Evolutionary conservation across 2,113 vertebrate species (phyloP).

Genomic region (Pelusios castaneus): DNA sequence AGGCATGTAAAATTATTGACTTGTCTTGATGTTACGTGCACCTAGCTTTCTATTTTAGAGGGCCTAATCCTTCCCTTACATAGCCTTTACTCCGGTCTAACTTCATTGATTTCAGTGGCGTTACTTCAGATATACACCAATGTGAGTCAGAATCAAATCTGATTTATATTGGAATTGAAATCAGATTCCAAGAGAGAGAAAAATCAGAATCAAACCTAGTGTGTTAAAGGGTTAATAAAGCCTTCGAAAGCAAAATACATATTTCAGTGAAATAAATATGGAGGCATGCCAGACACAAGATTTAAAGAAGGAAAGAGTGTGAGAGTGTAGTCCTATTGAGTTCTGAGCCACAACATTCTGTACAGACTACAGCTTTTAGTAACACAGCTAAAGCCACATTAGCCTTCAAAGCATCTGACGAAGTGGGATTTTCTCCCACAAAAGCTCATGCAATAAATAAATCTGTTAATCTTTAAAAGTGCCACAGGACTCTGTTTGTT

Average conservation of each 20-base stretch:
- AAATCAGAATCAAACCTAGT: conserved; percentile 15
- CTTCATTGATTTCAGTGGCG: background rate
- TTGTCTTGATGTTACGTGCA: accelerated
- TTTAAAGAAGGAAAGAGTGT: background rate
- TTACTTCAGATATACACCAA: background rate
- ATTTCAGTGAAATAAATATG: conserved; percentile 47
- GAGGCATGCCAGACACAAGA: conserved; percentile 4
- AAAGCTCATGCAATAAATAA: too few relatives aligned
- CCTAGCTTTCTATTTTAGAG: background rate
- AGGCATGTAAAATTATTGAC: background rate
- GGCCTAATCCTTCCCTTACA: background rate
- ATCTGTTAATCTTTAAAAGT: too few relatives aligned
- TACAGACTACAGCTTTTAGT: background rate
- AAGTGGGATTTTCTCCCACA: too few relatives aligned
- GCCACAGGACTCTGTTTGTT: too few relatives aligned
- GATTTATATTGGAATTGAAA: too few relatives aligned
- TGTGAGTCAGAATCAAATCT: background rate
- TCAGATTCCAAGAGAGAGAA: background rate
- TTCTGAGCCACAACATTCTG: background rate
- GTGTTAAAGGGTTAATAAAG: conserved; percentile 32
- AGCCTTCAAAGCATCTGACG: too few relatives aligned
- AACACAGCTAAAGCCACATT: background rate
- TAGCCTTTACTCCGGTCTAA: background rate
- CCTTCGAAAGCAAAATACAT: conserved; percentile 56
- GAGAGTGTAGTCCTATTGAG: background rate